Conservation (phyloP, 2,113 vertebrate species). For the Caretta caretta region DNA sequence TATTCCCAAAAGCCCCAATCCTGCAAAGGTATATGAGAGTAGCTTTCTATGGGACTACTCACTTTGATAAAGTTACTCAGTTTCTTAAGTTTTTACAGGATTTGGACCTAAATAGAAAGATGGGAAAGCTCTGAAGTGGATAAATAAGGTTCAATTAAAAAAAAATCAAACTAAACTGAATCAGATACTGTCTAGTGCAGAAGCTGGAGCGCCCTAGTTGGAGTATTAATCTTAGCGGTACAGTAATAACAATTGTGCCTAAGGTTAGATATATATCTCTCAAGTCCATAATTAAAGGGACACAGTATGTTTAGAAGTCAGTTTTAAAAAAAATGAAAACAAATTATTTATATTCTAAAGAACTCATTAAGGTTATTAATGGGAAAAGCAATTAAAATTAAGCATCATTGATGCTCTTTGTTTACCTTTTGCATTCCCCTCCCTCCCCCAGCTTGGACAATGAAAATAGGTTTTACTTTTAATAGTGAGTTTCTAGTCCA, state of each 20-base stretch:
- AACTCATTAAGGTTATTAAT: neutral
- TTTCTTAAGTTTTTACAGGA: neutral
- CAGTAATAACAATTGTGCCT: neutral
- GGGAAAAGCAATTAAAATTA: neutral
- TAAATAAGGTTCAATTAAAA: neutral
- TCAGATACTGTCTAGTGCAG: neutral
- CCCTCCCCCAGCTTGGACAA: neutral
- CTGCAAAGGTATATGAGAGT: neutral
- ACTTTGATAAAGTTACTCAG: neutral
- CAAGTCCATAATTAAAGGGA: neutral
- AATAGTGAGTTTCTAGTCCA: neutral
- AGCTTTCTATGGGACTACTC: neutral
- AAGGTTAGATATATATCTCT: neutral
- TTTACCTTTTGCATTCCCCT: neutral
- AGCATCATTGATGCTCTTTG: neutral
- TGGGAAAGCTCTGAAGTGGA: neutral
- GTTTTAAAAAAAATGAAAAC: neutral
- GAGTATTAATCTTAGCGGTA: conserved; percentile 44
- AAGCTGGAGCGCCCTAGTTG: neutral
- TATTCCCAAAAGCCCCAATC: neutral
- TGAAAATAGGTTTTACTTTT: neutral
- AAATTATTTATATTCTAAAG: neutral
- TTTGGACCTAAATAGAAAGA: neutral
- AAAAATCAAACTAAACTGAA: neutral
- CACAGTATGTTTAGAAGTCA: rapidly evolving